A percentile compares a stretch with the other conserved stretches of the same genome.
These are phyloP conservation scores for Cyanoramphus novaezelandiae DNA, from an alignment of 2,113 vertebrate genomes.

Conservation along the genomic window DNA sequence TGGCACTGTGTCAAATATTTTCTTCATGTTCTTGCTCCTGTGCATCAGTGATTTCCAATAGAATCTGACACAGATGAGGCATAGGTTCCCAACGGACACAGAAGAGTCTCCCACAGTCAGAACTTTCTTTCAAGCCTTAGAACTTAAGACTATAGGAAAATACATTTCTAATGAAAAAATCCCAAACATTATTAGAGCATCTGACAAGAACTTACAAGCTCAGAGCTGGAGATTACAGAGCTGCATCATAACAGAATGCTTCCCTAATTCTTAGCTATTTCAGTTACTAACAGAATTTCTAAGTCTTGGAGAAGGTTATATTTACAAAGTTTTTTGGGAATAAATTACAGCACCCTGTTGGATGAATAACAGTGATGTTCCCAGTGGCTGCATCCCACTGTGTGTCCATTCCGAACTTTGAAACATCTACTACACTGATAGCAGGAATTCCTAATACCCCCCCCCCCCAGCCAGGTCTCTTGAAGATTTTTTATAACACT, in stretches of 20 bases:
- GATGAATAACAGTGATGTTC: neutral
- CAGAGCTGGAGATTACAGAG: neutral
- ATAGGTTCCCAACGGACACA: neutral
- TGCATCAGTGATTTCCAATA: neutral
- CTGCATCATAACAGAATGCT: fast-evolving
- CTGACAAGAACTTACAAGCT: neutral
- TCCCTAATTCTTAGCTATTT: neutral
- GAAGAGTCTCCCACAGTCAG: neutral
- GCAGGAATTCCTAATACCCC: neutral
- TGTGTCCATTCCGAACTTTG: neutral
- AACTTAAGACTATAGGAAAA: neutral
- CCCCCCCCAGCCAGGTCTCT: neutral
- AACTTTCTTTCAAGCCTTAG: neutral
- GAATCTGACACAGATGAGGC: neutral
- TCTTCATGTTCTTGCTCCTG: neutral
- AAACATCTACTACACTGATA: neutral
- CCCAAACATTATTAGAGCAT: neutral
- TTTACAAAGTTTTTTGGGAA: neutral
- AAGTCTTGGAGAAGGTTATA: neutral
- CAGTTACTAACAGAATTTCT: neutral
- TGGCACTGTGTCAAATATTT: neutral
- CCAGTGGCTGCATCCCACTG: neutral
- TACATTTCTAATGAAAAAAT: neutral
- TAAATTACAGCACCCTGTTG: neutral
- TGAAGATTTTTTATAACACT: neutral